Percentiles rank a stretch among this genome's conserved stretches.
These are phyloP conservation scores for Stramonita haemastoma DNA, from an alignment of 2,888 invertebrate species.

Conservation along the genomic window DNA sequence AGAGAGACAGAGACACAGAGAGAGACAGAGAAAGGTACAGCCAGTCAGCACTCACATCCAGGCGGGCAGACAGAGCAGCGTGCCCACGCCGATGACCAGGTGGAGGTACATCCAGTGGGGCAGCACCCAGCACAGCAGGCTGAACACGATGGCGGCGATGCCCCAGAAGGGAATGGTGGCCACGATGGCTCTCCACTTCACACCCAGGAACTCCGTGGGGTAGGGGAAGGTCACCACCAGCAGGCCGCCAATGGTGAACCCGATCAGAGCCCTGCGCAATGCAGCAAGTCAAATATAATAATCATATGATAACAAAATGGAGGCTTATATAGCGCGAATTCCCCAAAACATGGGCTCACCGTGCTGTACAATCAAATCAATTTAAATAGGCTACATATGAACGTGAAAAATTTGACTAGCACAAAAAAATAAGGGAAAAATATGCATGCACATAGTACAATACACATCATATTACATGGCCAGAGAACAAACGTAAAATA, in stretches of 20 bases:
- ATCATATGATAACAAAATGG: too few relatives aligned
- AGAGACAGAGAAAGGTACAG: neutral
- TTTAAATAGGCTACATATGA: too few relatives aligned
- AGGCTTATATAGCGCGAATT: too few relatives aligned
- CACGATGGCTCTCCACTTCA: slow-evolving; percentile 46
- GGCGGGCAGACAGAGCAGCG: slow-evolving; percentile 43
- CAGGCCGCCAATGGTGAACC: slow-evolving; percentile 43
- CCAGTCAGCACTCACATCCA: slow-evolving; percentile 46
- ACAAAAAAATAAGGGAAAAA: too few relatives aligned
- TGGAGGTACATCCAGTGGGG: slow-evolving; percentile 58
- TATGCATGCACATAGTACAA: too few relatives aligned
- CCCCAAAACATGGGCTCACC: too few relatives aligned
- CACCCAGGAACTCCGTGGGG: slow-evolving; percentile 46
- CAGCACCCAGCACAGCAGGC: slow-evolving; percentile 39
- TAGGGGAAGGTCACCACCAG: slow-evolving; percentile 38
- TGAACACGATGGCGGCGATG: slow-evolving; percentile 34
- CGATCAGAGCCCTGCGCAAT: slow-evolving; percentile 4
- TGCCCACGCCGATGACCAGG: slow-evolving; percentile 52
- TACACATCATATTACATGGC: too few relatives aligned
- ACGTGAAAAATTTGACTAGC: too few relatives aligned
- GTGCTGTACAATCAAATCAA: too few relatives aligned
- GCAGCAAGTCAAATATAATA: too few relatives aligned
- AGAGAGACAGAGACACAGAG: too few relatives aligned
- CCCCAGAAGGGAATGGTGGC: slow-evolving; percentile 45
- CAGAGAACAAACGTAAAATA: too few relatives aligned